These are phyloP conservation scores for Coptodon bakossiorum DNA, from an alignment of 2,113 vertebrate genomes.

Conservation along the genomic window DNA sequence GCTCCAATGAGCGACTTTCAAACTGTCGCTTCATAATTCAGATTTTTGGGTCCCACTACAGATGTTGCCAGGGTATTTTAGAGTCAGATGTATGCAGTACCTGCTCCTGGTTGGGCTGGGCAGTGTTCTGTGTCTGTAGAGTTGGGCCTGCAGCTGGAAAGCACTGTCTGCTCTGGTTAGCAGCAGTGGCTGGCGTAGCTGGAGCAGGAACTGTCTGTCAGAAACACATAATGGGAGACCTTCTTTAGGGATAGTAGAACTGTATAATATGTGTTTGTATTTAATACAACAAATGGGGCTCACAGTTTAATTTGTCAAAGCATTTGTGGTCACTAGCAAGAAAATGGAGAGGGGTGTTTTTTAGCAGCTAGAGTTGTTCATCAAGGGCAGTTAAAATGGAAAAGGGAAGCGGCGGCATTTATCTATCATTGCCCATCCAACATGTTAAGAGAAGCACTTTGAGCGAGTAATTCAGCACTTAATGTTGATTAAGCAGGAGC, in stretches of 20 bases:
- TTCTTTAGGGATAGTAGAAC: neutral
- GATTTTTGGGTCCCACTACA: neutral
- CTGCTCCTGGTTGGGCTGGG: conserved; percentile 43
- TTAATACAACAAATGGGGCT: neutral
- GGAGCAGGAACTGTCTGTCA: conserved; percentile 60
- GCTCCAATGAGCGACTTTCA: neutral
- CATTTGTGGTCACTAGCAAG: neutral
- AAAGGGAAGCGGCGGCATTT: neutral
- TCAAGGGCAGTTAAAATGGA: neutral
- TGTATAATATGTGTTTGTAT: neutral
- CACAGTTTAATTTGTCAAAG: neutral
- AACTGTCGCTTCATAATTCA: neutral
- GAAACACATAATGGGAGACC: conserved; percentile 11
- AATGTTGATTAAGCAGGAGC: neutral
- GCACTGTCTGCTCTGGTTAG: conserved; percentile 43
- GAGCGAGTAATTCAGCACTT: neutral
- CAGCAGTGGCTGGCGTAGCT: conserved; percentile 33
- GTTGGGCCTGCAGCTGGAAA: conserved; percentile 29
- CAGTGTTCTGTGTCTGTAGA: conserved; percentile 24
- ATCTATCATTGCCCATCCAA: neutral
- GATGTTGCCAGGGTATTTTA: neutral
- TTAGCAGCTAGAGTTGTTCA: neutral
- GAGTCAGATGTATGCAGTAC: conserved; percentile 19
- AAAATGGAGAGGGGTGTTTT: neutral
- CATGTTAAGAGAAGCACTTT: neutral